Evolutionary conservation across 2,113 vertebrate species (phyloP).

Genomic region (Maylandia zebra): DNA sequence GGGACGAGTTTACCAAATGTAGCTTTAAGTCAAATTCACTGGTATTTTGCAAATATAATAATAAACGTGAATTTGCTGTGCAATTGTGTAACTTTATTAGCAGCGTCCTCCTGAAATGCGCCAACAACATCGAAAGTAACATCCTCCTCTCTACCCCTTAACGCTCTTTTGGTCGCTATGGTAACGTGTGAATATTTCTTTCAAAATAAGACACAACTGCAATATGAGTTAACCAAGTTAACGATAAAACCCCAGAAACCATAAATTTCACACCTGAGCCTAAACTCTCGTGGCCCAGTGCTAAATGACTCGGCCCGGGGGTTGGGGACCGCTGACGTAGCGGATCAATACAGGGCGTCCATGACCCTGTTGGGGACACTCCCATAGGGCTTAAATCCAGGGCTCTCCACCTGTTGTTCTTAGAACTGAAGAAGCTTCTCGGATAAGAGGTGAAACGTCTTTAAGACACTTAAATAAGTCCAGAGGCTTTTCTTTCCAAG

Average conservation of each 20-base stretch:
- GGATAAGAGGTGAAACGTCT: background rate
- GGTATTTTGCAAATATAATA: background rate
- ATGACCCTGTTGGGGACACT: background rate
- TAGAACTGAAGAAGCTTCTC: background rate
- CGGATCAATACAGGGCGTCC: fast-evolving
- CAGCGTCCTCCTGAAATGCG: background rate
- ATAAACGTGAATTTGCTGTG: background rate
- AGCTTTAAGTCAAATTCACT: background rate
- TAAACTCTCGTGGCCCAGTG: background rate
- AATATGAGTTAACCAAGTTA: background rate
- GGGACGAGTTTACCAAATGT: background rate
- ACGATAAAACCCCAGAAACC: background rate
- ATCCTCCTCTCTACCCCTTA: background rate
- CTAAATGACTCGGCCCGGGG: background rate
- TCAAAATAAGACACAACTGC: background rate
- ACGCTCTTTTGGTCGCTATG: background rate
- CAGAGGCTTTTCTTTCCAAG: background rate
- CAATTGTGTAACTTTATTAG: background rate
- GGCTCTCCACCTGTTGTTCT: background rate
- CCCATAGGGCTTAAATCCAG: background rate
- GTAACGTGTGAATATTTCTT: background rate
- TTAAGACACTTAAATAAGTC: background rate
- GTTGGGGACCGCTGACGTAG: background rate
- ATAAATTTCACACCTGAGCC: background rate
- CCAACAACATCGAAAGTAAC: background rate